These are phyloP conservation scores for Synergus japonicus DNA, from an alignment of 2,888 invertebrate genomes.

Conservation along the genomic window DNA sequence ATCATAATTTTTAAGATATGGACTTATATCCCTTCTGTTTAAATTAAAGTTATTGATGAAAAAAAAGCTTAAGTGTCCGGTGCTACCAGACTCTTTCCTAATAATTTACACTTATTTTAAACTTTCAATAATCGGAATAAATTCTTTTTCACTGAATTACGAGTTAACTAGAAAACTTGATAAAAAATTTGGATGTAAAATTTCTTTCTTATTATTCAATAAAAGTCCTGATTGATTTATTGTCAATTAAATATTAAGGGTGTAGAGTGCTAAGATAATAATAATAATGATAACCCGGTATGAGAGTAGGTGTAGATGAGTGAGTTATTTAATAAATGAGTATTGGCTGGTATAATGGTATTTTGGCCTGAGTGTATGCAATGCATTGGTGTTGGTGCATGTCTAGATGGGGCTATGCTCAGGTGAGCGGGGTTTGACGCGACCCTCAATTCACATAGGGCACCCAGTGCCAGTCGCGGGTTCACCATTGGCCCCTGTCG, in stretches of 20 bases:
- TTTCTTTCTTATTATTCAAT: neutral
- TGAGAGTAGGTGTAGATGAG: conserved; percentile 64
- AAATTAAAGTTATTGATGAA: too few species aligned
- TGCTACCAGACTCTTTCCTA: too few species aligned
- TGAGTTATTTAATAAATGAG: conserved; percentile 62
- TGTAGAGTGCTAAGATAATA: conserved; percentile 40
- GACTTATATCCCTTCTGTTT: too few species aligned
- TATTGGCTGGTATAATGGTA: conserved; percentile 73
- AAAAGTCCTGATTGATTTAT: neutral
- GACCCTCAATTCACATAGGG: conserved; percentile 75
- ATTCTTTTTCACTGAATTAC: too few species aligned
- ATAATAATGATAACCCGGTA: conserved; percentile 51
- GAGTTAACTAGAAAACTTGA: neutral
- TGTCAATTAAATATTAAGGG: neutral
- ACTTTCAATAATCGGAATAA: too few species aligned
- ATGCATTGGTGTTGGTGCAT: conserved; percentile 78
- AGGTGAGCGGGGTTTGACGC: conserved; percentile 76
- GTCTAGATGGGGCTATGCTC: conserved; percentile 77
- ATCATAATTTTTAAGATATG: too few species aligned
- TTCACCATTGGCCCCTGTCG: conserved; percentile 74
- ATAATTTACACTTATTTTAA: too few species aligned
- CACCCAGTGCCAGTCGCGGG: conserved; percentile 74
- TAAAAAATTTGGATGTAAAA: neutral
- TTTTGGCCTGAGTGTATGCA: conserved; percentile 77
- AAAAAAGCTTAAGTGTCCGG: too few species aligned